Evolutionary conservation across 2,797 vertebrate genomes (phyloP).

Genomic region (Catostomus latipinnis): DNA sequence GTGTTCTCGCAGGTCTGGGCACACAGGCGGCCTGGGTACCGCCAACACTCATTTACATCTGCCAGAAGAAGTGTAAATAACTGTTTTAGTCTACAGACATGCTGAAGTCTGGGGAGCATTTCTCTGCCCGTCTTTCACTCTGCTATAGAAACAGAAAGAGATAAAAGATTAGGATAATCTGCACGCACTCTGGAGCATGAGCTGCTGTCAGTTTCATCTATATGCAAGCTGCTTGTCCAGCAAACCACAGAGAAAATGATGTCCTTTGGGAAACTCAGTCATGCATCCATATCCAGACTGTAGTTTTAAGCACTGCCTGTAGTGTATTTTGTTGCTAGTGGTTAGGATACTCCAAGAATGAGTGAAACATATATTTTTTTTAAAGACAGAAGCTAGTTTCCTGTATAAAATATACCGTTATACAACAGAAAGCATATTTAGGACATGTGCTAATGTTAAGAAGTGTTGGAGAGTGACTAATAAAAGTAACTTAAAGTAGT

Average conservation of each 20-base stretch:
- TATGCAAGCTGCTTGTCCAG: constrained; percentile 23
- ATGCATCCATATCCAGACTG: constrained; percentile 6
- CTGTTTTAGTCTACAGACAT: constrained; percentile 19
- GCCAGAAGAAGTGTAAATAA: constrained; percentile 44
- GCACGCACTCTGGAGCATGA: constrained; percentile 13
- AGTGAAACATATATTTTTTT: no score
- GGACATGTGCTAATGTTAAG: no score
- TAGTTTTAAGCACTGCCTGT: neutral
- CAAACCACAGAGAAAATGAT: constrained; percentile 20
- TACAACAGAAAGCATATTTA: no score
- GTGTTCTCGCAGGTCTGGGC: constrained; percentile 97
- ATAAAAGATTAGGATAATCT: neutral
- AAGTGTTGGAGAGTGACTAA: no score
- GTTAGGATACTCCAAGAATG: no score
- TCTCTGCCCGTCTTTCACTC: neutral
- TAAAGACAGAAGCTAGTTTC: no score
- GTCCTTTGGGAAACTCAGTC: constrained; percentile 14
- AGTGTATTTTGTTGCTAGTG: neutral
- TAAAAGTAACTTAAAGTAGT: no score
- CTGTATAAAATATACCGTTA: no score
- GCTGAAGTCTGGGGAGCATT: constrained; percentile 1
- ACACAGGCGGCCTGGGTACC: constrained; percentile 90
- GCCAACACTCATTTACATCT: constrained; percentile 98
- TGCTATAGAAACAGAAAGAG: constrained; percentile 31
- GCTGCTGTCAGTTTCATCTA: constrained; percentile 27